Base-by-base conservation (phyloP, 2,888 invertebrate genomes). In the Lypha dubia region DNA sequence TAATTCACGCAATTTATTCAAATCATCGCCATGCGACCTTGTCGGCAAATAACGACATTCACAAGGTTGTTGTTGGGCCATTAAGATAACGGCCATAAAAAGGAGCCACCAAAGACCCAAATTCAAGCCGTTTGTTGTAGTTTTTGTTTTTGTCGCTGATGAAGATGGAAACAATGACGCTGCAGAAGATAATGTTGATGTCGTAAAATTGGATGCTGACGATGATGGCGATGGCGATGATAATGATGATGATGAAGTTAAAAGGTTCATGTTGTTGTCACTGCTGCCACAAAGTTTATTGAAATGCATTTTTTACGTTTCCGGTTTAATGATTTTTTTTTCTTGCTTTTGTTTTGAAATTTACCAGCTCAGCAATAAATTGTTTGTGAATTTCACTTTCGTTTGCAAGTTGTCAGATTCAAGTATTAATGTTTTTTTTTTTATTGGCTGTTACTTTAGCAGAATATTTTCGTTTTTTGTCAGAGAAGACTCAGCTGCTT, bases 1-100 rank as follows among this genome's bases (percentile, higher is more conserved):
- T 86, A 94, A 89, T 87, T 94, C 94, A 86, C 93, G 91, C 86
- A 94, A 90, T 91, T 93, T 93, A 88, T 94, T 94, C 89, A 94
- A 90, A 88, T 93, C 92, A 88, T 94, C 93, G 74, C 92, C 92
- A 87, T 93, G 93, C 86, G 92, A 92, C 90, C 93, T 91, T 87
- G 93, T 93, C 65, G 93, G 93, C 82, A 94, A 90, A 87, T 94
- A 94, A 88, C 94, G 91, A 77, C 91, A 88, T 86, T 92, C 92
- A 83, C 90, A 90, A 86, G 90, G 89, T 84, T 88, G 90, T 88
- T 88, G 89, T 83, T 89, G 88, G 86, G 88, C 86, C 76, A 87
- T 86, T 87, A 89, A 85, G 87, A 91, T 87, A 84, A 90, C 79
- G 86, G 90, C 65, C 88, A 89, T 35, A 87, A 88, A 71, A 73